Conservation (phyloP, 2,888 invertebrate species). For the Epinotia demarniana region DNA sequence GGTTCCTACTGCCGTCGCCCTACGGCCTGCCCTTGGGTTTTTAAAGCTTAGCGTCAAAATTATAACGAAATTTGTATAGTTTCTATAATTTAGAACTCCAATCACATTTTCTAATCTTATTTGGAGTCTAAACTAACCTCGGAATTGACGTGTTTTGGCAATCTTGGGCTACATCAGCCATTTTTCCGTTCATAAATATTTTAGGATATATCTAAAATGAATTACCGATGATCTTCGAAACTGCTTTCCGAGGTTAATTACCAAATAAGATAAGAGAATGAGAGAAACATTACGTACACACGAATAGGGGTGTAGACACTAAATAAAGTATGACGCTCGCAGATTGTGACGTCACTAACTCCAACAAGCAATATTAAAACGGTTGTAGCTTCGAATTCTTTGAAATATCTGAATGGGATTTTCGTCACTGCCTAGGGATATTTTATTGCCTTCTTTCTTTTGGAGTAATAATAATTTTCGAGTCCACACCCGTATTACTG, state of each 20-base stretch:
- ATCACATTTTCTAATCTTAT: constrained; percentile 8
- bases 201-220: too few relatives aligned
- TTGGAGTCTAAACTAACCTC: constrained; percentile 11
- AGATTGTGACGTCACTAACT: too few relatives aligned
- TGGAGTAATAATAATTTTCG: too few relatives aligned
- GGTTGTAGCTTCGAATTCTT: too few relatives aligned
- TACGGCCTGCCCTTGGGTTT: constrained; percentile 18
- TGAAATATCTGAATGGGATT: too few relatives aligned
- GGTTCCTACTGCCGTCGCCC: neutral
- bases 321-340: too few relatives aligned
- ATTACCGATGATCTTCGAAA: neutral
- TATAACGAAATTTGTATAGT: constrained; percentile 5
- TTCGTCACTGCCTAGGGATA: too few relatives aligned
- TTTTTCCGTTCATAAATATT: neutral
- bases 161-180: neutral
- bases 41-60: constrained; percentile 36
- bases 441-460: too few relatives aligned
- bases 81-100: too few relatives aligned
- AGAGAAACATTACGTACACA: neutral
- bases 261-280: constrained; percentile 14
- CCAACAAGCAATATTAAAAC: too few relatives aligned
- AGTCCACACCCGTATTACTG: neutral
- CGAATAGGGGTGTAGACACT: too few relatives aligned
- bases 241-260: constrained; percentile 6
- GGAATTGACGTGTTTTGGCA: neutral